These are phyloP conservation scores for Ichneumoninae sp. DNA, from an alignment of 2,888 invertebrate genomes.

Conservation along the genomic window DNA sequence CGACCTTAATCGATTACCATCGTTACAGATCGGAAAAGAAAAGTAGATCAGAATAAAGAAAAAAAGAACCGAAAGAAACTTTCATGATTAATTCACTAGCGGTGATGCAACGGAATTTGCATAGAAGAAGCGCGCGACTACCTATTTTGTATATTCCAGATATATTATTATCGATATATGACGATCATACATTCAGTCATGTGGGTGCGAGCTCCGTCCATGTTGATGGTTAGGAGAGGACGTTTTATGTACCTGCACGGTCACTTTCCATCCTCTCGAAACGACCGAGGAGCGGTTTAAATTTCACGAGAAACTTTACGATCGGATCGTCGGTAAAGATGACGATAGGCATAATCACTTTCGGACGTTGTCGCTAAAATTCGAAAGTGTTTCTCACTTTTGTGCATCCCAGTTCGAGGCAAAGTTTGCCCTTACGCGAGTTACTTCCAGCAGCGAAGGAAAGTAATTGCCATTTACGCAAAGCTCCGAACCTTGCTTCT, in stretches of 20 bases:
- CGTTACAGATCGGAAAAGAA: constrained; percentile 42
- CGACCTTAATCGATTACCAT: constrained; percentile 61
- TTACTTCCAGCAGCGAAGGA: constrained; percentile 15
- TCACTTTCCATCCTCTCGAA: constrained; percentile 54
- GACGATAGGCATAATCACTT: constrained; percentile 45
- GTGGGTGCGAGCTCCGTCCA: constrained; percentile 12
- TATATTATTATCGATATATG: too few relatives aligned
- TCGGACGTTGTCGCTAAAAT: constrained; percentile 54
- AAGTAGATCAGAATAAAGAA: constrained; percentile 47
- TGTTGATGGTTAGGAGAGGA: background rate
- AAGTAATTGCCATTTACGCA: constrained; percentile 39
- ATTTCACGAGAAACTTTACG: constrained; percentile 50
- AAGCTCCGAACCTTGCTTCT: constrained; percentile 11
- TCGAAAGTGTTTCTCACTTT: constrained; percentile 51
- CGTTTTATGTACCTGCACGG: constrained; percentile 8
- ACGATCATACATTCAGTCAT: too few relatives aligned
- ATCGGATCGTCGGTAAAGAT: constrained; percentile 23
- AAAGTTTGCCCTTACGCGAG: constrained; percentile 14
- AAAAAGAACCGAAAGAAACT: constrained; percentile 32
- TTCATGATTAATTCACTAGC: constrained; percentile 38
- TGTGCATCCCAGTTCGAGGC: background rate
- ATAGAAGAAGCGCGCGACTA: background rate
- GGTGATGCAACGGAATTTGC: constrained; percentile 1
- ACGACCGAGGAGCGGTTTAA: background rate
- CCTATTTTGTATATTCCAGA: too few relatives aligned